Base-by-base conservation (phyloP, 2,113 vertebrate species). In the Dascyllus trimaculatus region DNA sequence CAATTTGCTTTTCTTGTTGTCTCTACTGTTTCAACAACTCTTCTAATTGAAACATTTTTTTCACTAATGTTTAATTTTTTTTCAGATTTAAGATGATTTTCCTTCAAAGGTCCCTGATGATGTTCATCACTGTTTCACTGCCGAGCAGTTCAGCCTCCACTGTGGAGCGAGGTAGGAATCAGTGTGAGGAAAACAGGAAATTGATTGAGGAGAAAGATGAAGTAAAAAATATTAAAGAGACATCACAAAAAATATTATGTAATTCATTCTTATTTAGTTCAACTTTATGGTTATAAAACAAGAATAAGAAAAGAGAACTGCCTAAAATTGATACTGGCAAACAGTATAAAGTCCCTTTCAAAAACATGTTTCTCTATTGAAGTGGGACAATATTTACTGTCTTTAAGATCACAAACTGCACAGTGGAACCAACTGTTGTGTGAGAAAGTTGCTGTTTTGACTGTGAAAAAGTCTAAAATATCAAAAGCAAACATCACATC, bases 51-150 rank as follows among this genome's bases (percentile, higher is more conserved):
- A 43, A 35, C 35, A 35, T 35, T 35, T 9, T 35, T 35, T 4
- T 35, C 4, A 35, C 35, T 35, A n/a, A 24, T 46, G 38, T 18
- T 1, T 32, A 24, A 1, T 53, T 69, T 35, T 53, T 22, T 70
- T 76, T 5, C 60, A 89, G 80, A 75, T 48, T 80, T 65, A 35
- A 40, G 43, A 93, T 93, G 89, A 56, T 46, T 75, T 72, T 75
- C 48, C 11, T 25, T 29, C 26, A 69, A 35, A 81, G 69, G 9
- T 1, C 57, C 45, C 25, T 80, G 14, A 62, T 54, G 14, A 29
- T 76, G 3, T 80, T 86, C 6, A 2, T 86, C 32, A 49, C 40
- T 25, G 1, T 84, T 79, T 90, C 46, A 67, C 24, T 92, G 64
- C 79, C 91, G 78, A 53, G 35, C 26, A n/a, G 40, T 4, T 0